Conservation (phyloP, 2,113 vertebrate genomes). For the Carollia perspicillata region DNA sequence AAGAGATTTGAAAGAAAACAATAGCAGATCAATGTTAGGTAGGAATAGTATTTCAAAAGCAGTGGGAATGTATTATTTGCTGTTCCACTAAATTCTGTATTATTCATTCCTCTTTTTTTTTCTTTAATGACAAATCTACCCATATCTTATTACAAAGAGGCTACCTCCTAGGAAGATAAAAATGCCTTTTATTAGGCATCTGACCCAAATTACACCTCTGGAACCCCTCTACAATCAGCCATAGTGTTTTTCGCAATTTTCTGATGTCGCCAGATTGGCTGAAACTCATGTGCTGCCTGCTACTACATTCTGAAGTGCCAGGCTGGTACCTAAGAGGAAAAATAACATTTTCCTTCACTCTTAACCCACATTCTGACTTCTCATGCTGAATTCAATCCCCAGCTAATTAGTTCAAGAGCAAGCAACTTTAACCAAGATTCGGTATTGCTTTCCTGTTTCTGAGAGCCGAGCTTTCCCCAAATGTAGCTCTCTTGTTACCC, state of each 20-base stretch:
- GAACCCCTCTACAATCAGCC: constrained; percentile 33
- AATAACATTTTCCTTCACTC: constrained; percentile 66
- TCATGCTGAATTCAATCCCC: constrained; percentile 55
- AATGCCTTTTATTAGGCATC: constrained; percentile 54
- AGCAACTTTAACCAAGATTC: constrained; percentile 67
- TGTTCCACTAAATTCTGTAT: constrained; percentile 47
- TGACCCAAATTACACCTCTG: constrained; percentile 53
- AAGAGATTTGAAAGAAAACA: constrained; percentile 61
- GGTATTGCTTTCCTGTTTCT: constrained; percentile 67
- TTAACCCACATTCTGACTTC: constrained; percentile 57
- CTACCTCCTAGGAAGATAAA: constrained; percentile 53
- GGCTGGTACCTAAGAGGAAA: constrained; percentile 57
- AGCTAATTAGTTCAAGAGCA: constrained; percentile 72
- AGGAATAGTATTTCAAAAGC: constrained; percentile 41
- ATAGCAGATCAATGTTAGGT: constrained; percentile 42
- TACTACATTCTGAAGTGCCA: constrained; percentile 50
- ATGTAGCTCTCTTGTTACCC: constrained; percentile 66
- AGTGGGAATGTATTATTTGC: constrained; percentile 47
- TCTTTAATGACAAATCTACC: constrained; percentile 31
- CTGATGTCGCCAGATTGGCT: constrained; percentile 10
- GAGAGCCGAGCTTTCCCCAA: constrained; percentile 56
- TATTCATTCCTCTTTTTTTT: constrained; percentile 52
- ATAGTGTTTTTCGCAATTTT: constrained; percentile 39
- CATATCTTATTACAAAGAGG: constrained; percentile 58
- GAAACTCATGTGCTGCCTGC: constrained; percentile 1